Base-by-base conservation (phyloP, 2,888 invertebrate genomes). In the Spilosoma lubricipeda region DNA sequence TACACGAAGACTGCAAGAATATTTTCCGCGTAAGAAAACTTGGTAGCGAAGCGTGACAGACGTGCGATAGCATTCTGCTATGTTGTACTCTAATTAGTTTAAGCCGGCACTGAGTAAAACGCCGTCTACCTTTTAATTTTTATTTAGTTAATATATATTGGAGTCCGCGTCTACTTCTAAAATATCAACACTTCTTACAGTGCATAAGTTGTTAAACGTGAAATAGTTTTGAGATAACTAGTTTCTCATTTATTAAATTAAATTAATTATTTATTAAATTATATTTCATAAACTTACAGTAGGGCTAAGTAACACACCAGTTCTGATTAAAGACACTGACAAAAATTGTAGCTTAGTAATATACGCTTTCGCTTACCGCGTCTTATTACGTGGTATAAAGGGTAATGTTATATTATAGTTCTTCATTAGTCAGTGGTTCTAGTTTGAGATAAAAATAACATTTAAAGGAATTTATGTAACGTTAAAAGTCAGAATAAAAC, bases 81-180 rank as follows among this genome's bases (percentile, higher is more conserved):
- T 90, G 86, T 84, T 88, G 83, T 86, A 86, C 87, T 88, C 87
- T 92, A 92, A 93, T 93, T 92, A 92, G 90, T 92, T 92, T 90
- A 93, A 86, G 86, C 84, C 82, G 76, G 76, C 80, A 86, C 84
- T 80, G 77, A 84, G 84, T 77, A 82, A 86, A 90, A 89, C 84
- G 84, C 81, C 79, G 79, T 81, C 80, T 86, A 82, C 83, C 82
- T 83, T 84, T 83, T 82, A 82, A 76, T 84, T 86, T 86, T 82
- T 82, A 78, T 79, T 72, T 72, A 76, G 72, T 75, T 69, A 70
- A 73, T 48, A 74, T 79, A 80, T 81, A 77, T 76, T 82, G 77
- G 42, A 39, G 59, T 59, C 45, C 18, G 52, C 11, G n/a, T 56
- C n/a, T 56, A 56, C 23, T 56, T 56, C 52, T 56, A 23, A 42